Conservation (phyloP, 1,140 invertebrate genomes). For the Zeugodacus cucurbitae region DNA sequence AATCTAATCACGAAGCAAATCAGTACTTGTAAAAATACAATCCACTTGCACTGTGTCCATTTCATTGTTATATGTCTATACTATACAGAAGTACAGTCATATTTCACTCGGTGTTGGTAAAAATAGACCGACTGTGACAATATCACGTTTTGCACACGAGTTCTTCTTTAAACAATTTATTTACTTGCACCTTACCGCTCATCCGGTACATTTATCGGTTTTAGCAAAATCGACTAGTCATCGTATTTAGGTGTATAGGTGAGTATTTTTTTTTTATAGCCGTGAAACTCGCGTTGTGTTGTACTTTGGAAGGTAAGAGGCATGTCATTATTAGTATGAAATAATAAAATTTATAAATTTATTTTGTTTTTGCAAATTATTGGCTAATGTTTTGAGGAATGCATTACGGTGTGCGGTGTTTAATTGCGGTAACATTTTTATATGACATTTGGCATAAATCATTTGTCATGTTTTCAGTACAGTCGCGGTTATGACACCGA, state of each 20-base stretch:
- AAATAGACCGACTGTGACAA: not conserved
- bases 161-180: not conserved
- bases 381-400: too few relatives aligned
- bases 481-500: not conserved
- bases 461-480: not conserved
- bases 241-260: too few relatives aligned
- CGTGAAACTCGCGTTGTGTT: not conserved
- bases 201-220: not conserved
- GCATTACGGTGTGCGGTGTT: too few relatives aligned
- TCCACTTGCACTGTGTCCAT: not conserved
- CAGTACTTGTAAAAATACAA: not conserved
- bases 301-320: not conserved
- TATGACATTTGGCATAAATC: too few relatives aligned
- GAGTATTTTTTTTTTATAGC: not conserved
- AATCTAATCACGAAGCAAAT: too few relatives aligned
- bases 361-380: too few relatives aligned
- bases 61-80: not conserved
- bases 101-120: not conserved
- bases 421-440: too few relatives aligned
- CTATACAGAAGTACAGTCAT: not conserved
- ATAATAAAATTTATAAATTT: not conserved
- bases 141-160: slow-evolving; percentile 34
- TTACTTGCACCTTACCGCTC: not conserved
- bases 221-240: too few relatives aligned
- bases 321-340: not conserved